Evolutionary conservation across 2,888 invertebrate genomes (phyloP), one percentile per base, ranked within the genome.

Genomic region (Thera obeliscata): DNA sequence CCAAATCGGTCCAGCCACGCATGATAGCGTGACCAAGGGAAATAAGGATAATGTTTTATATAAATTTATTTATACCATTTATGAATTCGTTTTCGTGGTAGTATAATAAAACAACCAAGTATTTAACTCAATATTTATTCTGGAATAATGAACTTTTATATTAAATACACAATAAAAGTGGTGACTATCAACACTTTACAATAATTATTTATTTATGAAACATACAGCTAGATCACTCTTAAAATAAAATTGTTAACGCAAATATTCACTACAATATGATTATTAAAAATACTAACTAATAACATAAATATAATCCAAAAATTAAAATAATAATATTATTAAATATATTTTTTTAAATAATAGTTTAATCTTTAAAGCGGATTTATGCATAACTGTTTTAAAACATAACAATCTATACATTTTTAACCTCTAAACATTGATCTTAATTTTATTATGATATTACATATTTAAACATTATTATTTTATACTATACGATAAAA

Each of bases 81-180:
- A 46, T 46, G 2, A 46, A 11, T 46, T 9, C 11, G 11, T 8
- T 11, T 3, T 2, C 22, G 22, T 22, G 22, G 11, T 11, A n/a
- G n/a, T 3, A 33, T 46, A 73, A 63, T 67, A 65, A 72, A 73
- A 74, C 61, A 72, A 62, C 55, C 36, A 57, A 66, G 64, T 67
- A 72, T 74, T 85, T 86, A 93, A 93, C 91, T 91, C 91, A 92
- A 89, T 92, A 87, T 86, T 91, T 92, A 93, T 91, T 91, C 81
- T 83, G 88, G 93, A 91, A 87, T 91, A 91, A 90, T 90, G 79
- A 90, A 87, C 88, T 80, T 88, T 85, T 76, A 78, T 84, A 87
- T 88, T 89, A 87, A 89, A 87, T 89, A 90, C 88, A 89, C 87
- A 87, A 84, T 90, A 89, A 85, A 86, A 52, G 62, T 82, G 74